Conservation (phyloP, 2,888 invertebrate species). For the Coelopa pilipes region DNA sequence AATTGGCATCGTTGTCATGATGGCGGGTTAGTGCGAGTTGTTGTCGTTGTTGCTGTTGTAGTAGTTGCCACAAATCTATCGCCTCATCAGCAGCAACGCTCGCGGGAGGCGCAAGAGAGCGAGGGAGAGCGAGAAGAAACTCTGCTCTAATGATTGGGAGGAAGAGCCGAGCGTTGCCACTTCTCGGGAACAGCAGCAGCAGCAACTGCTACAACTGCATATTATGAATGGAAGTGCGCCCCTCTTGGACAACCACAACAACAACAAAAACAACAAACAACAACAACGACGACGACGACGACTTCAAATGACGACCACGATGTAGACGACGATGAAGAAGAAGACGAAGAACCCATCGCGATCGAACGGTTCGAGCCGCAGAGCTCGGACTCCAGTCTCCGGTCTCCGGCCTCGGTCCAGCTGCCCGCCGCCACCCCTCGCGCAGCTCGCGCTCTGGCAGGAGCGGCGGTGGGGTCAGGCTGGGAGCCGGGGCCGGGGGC, state of each 20-base stretch:
- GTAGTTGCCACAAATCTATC: constrained; percentile 36
- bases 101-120: not conserved
- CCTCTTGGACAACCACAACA: constrained; percentile 25
- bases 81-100: constrained; percentile 28
- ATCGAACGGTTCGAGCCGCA: not conserved
- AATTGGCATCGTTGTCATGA: not conserved
- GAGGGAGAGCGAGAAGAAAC: no score
- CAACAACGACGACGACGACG: not conserved
- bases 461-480: not conserved
- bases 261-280: not conserved
- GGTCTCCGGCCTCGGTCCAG: no score
- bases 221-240: constrained; percentile 25
- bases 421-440: no score
- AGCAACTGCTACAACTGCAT: not conserved
- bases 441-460: not conserved
- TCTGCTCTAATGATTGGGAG: constrained; percentile 7
- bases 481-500: not conserved
- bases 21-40: not conserved
- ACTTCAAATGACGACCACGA: not conserved
- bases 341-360: not conserved
- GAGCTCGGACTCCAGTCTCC: no score
- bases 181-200: constrained; percentile 7
- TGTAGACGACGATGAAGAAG: not conserved
- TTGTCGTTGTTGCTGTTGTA: constrained; percentile 32
- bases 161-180: not conserved